phyloP scores from a whole-genome alignment of 2,888 invertebrate genomes.

The Xestia sexstrigata region DNA sequence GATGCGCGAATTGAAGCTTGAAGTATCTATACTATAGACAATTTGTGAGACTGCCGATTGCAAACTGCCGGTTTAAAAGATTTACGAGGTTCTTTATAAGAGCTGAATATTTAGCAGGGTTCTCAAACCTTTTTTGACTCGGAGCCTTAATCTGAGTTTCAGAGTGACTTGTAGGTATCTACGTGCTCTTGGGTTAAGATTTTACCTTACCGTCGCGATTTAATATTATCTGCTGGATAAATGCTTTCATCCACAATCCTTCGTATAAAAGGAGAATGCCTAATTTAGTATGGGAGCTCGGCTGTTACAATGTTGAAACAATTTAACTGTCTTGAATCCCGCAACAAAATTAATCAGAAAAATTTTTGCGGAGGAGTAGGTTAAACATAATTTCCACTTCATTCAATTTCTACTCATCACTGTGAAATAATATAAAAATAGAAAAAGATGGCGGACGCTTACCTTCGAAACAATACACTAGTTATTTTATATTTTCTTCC shows the following conservation, averaged over 20 bases:
- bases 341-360: no score
- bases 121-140: not conserved
- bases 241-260: not conserved
- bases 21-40: not conserved
- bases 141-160: not conserved
- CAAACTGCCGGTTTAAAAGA: not conserved
- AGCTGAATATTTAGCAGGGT: constrained; percentile 21
- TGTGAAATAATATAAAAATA: not conserved
- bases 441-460: not conserved
- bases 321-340: no score
- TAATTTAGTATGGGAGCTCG: no score
- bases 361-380: no score
- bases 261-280: no score
- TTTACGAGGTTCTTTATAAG: constrained; percentile 9
- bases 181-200: not conserved
- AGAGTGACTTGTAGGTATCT: not conserved
- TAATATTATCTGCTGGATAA: not conserved
- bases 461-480: not conserved
- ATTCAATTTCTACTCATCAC: not conserved
- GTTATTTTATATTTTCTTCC: not conserved
- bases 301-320: no score
- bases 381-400: no score
- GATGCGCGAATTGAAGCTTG: not conserved
- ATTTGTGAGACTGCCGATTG: no score
- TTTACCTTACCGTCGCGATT: not conserved